Evolutionary conservation across 2,888 invertebrate genomes (phyloP).

Genomic region (Oscheius sp.): DNA sequence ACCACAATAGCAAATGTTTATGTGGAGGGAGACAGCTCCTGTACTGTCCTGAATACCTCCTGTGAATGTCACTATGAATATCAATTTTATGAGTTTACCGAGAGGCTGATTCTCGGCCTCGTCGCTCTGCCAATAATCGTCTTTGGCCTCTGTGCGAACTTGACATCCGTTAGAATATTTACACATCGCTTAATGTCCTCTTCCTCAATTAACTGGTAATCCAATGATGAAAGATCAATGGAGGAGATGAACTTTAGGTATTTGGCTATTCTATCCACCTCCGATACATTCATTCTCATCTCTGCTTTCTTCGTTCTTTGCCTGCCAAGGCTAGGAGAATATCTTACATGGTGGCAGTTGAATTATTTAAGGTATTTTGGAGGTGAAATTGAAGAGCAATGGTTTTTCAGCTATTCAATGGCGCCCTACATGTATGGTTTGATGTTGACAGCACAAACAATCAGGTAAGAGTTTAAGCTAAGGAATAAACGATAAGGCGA

Average conservation of each 20-base stretch:
- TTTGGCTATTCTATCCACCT: constrained; percentile 60
- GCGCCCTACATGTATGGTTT: constrained; percentile 63
- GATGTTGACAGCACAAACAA: constrained; percentile 65
- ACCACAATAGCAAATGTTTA: constrained; percentile 14
- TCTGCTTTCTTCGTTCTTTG: constrained; percentile 65
- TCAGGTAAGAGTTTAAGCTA: constrained; percentile 45
- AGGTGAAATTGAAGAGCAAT: not conserved
- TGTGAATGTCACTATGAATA: constrained; percentile 62
- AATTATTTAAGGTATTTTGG: constrained; percentile 59
- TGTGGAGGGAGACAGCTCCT: constrained; percentile 30
- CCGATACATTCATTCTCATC: constrained; percentile 62
- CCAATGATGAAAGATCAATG: constrained; percentile 16
- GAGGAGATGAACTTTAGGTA: constrained; percentile 54
- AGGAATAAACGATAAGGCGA: not conserved
- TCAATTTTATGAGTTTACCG: constrained; percentile 57
- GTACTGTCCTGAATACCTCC: constrained; percentile 49
- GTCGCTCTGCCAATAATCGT: constrained; percentile 59
- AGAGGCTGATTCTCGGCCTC: constrained; percentile 56
- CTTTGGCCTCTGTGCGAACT: constrained; percentile 60
- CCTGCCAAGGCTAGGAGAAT: constrained; percentile 64
- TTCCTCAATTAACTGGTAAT: constrained; percentile 65
- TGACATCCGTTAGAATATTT: constrained; percentile 62
- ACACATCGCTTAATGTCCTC: constrained; percentile 61
- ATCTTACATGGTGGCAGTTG: constrained; percentile 54
- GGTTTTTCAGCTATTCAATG: constrained; percentile 61